Evolutionary conservation across 2,888 invertebrate genomes (phyloP).

Genomic region (Onchidella celtica): DNA sequence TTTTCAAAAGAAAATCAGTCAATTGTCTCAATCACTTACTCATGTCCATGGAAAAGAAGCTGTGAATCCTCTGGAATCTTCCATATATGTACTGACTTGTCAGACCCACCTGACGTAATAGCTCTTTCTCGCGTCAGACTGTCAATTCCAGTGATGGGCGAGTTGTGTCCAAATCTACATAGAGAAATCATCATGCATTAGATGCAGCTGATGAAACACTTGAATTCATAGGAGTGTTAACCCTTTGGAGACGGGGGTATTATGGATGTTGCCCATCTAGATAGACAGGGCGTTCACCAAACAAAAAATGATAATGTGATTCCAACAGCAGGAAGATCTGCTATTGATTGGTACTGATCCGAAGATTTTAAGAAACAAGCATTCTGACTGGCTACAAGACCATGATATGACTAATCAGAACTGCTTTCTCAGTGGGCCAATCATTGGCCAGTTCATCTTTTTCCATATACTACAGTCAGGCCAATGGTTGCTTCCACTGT

Average conservation of each 20-base stretch:
- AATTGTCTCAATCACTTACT: too few relatives aligned
- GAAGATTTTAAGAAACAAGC: too few relatives aligned
- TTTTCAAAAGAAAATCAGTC: not conserved
- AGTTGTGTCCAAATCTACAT: conserved; percentile 91
- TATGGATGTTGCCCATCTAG: not conserved
- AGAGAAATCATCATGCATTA: not conserved
- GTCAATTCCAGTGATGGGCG: conserved; percentile 92
- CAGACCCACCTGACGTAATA: conserved; percentile 93
- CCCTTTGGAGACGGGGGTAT: too few relatives aligned
- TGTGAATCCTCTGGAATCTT: conserved; percentile 98
- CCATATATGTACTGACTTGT: conserved; percentile 94
- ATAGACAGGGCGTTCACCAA: not conserved
- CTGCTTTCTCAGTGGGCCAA: too few relatives aligned
- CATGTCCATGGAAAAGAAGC: conserved; percentile 92
- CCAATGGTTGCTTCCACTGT: too few relatives aligned
- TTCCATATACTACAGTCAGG: too few relatives aligned
- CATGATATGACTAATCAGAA: too few relatives aligned
- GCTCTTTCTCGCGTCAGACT: conserved; percentile 91
- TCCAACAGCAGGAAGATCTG: too few relatives aligned
- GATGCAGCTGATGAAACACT: not conserved
- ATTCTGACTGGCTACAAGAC: too few relatives aligned
- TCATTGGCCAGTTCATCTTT: too few relatives aligned
- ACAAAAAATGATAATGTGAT: too few relatives aligned
- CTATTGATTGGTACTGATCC: too few relatives aligned
- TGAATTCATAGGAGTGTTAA: not conserved